Evolutionary conservation across 2,797 vertebrate species (phyloP).

Genomic region (Notoglanidium macrostoma): DNA sequence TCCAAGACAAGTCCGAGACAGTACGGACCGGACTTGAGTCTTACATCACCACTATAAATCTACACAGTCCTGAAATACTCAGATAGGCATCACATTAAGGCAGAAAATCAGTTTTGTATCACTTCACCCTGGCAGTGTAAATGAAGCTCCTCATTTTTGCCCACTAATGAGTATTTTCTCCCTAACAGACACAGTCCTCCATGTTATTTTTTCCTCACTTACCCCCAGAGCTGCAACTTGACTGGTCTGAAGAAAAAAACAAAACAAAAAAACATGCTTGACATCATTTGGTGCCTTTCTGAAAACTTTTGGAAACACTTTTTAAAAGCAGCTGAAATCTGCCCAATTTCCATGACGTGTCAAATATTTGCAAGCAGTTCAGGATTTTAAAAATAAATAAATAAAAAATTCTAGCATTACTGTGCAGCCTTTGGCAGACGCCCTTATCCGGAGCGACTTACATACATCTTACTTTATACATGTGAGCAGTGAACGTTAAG

Average conservation of each 20-base stretch:
- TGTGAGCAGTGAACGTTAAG: too few species aligned
- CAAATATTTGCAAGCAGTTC: background rate
- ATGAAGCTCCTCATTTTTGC: background rate
- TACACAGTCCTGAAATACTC: background rate
- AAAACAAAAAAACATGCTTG: background rate
- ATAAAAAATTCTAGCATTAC: background rate
- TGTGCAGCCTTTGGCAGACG: background rate
- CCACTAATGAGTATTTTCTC: background rate
- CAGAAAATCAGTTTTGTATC: background rate
- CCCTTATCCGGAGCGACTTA: too few species aligned
- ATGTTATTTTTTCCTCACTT: background rate
- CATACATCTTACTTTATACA: too few species aligned
- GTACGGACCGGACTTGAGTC: background rate
- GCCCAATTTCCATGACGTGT: background rate
- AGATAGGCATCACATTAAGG: background rate
- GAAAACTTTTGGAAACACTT: background rate
- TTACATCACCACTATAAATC: background rate
- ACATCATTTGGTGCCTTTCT: background rate
- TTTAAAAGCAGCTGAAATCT: background rate
- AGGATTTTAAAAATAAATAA: background rate
- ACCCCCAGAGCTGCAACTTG: background rate
- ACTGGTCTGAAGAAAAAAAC: background rate
- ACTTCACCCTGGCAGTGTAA: background rate
- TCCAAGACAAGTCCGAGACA: background rate
- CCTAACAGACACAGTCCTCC: background rate